phyloP scores from a whole-genome alignment of 1,140 invertebrate species.

The Chrysomallon squamiferum region DNA sequence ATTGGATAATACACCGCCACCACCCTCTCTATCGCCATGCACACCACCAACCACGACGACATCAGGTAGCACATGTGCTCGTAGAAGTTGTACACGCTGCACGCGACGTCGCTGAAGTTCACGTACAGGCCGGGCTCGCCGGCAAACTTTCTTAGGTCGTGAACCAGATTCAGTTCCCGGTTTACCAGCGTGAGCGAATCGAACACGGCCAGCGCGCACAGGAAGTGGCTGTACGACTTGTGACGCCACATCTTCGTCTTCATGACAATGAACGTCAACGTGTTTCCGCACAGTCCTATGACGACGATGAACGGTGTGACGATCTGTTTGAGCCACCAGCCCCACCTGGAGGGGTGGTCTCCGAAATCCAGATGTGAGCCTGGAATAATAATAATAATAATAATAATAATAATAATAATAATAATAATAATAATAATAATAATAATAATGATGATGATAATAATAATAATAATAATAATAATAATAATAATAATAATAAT shows the following conservation, averaged over 20 bases:
- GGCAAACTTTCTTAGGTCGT: constrained; percentile 15
- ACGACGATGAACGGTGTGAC: constrained; percentile 32
- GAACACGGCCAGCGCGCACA: constrained; percentile 42
- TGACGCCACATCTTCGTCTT: constrained; percentile 29
- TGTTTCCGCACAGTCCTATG: constrained; percentile 43
- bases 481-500: too few species aligned
- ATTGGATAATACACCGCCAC: constrained; percentile 47
- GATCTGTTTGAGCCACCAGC: constrained; percentile 37
- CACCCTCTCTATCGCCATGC: constrained; percentile 40
- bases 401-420: too few species aligned
- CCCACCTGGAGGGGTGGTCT: constrained; percentile 20
- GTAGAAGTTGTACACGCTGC: constrained; percentile 34
- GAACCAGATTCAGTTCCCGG: constrained; percentile 21
- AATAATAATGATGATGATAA: too few species aligned
- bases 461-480: too few species aligned
- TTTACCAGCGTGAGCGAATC: constrained; percentile 36
- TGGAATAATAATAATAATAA: too few species aligned
- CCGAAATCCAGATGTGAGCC: too few species aligned
- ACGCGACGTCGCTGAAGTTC: constrained; percentile 23
- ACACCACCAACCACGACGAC: constrained; percentile 44
- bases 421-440: too few species aligned
- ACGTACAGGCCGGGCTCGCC: constrained; percentile 8
- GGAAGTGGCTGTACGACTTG: constrained; percentile 44
- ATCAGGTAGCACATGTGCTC: constrained; percentile 40
- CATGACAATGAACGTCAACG: constrained; percentile 44